These are phyloP conservation scores for Mobula hypostoma DNA, from an alignment of 2,113 vertebrate genomes.

Conservation along the genomic window DNA sequence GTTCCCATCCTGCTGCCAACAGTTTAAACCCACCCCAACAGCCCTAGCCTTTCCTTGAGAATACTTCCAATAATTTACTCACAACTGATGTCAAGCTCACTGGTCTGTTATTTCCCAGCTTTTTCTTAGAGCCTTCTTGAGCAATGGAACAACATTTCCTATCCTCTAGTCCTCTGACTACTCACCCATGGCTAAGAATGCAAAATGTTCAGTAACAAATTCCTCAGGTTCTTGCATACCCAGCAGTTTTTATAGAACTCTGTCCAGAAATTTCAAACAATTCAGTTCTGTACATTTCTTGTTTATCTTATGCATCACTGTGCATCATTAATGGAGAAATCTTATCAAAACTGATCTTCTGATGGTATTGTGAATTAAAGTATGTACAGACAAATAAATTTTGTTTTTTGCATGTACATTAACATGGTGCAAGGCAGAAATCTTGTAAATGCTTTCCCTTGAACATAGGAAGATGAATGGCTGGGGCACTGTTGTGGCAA, in stretches of 20 bases:
- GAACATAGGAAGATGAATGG: neutral
- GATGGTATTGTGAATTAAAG: neutral
- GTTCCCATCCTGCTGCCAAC: too few species aligned
- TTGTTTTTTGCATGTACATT: neutral
- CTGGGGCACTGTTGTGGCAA: neutral
- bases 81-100: too few species aligned
- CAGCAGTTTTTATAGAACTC: neutral
- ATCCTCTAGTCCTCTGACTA: too few species aligned
- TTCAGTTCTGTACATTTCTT: neutral
- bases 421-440: neutral
- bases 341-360: neutral
- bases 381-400: neutral
- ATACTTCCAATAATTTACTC: too few species aligned
- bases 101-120: too few species aligned
- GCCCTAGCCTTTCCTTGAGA: too few species aligned
- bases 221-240: neutral
- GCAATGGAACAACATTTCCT: too few species aligned
- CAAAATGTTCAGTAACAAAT: neutral
- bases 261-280: neutral
- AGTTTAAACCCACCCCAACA: too few species aligned
- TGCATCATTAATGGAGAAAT: neutral
- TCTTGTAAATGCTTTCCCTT: neutral
- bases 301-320: neutral
- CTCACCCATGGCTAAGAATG: too few species aligned
- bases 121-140: too few species aligned